Percentiles rank a stretch among this genome's conserved stretches.
Evolutionary conservation across 2,888 invertebrate genomes (phyloP).

Genomic region (Drosophila tanythrix): DNA sequence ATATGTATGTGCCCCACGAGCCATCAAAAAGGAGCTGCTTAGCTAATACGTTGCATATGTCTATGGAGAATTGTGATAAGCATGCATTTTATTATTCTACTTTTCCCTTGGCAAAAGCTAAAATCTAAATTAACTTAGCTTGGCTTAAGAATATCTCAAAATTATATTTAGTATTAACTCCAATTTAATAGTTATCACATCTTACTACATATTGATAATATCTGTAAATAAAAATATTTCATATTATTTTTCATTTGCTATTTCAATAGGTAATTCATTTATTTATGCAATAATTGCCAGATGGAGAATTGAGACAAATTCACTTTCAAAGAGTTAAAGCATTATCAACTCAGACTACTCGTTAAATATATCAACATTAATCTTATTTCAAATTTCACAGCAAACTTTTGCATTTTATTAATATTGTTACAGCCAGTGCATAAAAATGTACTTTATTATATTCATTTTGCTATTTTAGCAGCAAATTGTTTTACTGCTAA

Average conservation of each 20-base stretch:
- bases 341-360: not conserved
- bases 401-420: not conserved
- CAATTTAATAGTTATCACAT: not conserved
- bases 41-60: slow-evolving; percentile 20
- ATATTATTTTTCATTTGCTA: not conserved
- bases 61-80: slow-evolving; percentile 1
- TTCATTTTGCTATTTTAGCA: not conserved
- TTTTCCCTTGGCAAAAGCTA: not conserved
- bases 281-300: not conserved
- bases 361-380: not conserved
- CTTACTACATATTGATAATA: not conserved
- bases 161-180: not conserved
- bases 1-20: not conserved
- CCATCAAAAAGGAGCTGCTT: slow-evolving; percentile 10
- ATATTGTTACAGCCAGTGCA: not conserved
- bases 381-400: not conserved
- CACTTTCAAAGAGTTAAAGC: not conserved
- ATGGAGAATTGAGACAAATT: not conserved
- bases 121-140: not conserved
- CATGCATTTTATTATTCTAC: slow-evolving; percentile 7
- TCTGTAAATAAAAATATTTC: not conserved
- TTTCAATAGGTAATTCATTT: not conserved
- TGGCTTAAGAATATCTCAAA: not conserved
- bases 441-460: not conserved
- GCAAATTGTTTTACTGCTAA: not conserved